These are phyloP conservation scores for Drosophila hydei DNA, from an alignment of 1,140 invertebrate genomes.

Conservation along the genomic window DNA sequence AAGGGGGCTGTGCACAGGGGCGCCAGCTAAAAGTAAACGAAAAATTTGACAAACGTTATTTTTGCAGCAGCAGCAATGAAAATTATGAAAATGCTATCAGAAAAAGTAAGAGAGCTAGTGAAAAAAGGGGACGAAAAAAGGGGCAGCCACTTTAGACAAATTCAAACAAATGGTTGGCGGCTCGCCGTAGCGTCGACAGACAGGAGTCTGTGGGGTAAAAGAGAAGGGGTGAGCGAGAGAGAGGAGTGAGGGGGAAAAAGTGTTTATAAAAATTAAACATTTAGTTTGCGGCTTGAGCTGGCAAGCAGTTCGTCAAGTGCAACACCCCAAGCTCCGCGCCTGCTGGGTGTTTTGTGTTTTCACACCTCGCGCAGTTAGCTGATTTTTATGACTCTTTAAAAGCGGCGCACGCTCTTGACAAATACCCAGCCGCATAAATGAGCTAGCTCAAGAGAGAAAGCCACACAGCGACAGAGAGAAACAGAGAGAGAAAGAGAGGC, in stretches of 20 bases:
- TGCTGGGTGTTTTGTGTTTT: conserved; percentile 19
- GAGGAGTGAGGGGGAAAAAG: not conserved
- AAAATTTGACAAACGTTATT: conserved; percentile 67
- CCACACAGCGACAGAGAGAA: not conserved
- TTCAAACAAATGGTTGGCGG: conserved; percentile 75
- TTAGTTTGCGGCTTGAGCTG: conserved; percentile 63
- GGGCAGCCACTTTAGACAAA: conserved; percentile 77
- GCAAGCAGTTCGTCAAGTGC: conserved; percentile 44
- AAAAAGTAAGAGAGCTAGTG: not conserved
- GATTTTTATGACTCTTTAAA: conserved; percentile 78
- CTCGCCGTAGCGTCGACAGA: conserved; percentile 35
- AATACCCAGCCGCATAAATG: conserved; percentile 68
- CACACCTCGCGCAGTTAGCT: conserved; percentile 69
- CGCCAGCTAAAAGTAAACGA: conserved; percentile 61
- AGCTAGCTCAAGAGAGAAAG: conserved; percentile 19
- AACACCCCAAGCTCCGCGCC: not conserved
- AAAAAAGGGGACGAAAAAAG: conserved; percentile 19
- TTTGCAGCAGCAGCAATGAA: conserved; percentile 36
- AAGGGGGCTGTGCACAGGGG: conserved; percentile 2
- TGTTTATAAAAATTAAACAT: conserved; percentile 81
- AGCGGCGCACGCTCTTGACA: conserved; percentile 62
- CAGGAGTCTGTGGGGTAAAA: conserved; percentile 11
- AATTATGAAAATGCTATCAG: conserved; percentile 69
- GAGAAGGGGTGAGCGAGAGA: not conserved
- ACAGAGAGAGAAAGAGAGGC: conserved; percentile 27